Base-by-base conservation (phyloP, 2,113 vertebrate genomes). In the Otocyon megalotis region DNA sequence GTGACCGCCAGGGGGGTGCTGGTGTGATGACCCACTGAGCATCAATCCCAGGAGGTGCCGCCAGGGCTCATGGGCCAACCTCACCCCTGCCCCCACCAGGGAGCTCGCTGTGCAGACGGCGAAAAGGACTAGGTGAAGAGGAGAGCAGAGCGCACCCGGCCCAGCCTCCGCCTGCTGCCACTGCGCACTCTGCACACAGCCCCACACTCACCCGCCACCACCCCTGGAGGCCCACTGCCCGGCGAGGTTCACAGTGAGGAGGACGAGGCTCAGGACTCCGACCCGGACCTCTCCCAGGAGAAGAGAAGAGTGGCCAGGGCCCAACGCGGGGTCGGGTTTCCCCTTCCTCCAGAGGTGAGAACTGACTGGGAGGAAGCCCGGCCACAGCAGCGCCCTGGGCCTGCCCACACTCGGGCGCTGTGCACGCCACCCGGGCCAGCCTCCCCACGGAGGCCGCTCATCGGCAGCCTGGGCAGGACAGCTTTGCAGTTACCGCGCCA, bases 401-500 rank as follows among this genome's bases (percentile, higher is more conserved):
- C 56, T 35, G 12, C 24, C 43, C 80, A 4, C 22, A 17, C 19
- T 19, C 14, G 13, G 3, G 9, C 4, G 0, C 69, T 3, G 2
- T 14, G 13, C 62, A 50, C 93, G 86, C 90, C 92, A 96, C 95
- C 81, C 90, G 95, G 96, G 86, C 96, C 96, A 95, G 63, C 97
- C 97, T 96, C 93, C 81, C 72, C 97, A 88, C 95, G 5, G 24
- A 98, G 97, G 86, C 90, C 92, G 95, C 97, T 98, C 98, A 97
- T 96, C 97, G 89, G 96, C 97, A 95, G 97, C 97, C 97, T 97
- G 96, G 96, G 48, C 92, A 93, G 91, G 96, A 43, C 43, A 43
- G 43, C 43, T 43, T 43, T 98, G 98, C 98, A 97, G 96, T 98
- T 98, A 98, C 98, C 98, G 97, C 98, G 98, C 98, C 98, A 97